Evolutionary conservation across 1,140 invertebrate genomes (phyloP).

Genomic region (Nephila pilipes): DNA sequence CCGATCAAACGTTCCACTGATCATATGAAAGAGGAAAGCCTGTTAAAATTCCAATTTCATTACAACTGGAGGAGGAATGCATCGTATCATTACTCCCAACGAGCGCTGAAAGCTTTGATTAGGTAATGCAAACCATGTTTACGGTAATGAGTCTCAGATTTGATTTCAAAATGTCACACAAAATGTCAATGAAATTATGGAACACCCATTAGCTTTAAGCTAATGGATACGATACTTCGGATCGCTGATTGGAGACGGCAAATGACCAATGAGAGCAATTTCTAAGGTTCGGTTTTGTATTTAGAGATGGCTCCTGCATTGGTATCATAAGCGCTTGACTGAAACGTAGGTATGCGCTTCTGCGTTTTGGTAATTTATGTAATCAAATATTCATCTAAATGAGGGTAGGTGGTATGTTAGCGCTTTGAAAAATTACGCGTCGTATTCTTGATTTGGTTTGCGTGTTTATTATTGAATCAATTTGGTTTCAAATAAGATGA

Average conservation of each 20-base stretch:
- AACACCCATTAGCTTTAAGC: constrained; percentile 47
- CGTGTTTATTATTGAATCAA: no score
- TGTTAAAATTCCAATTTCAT: constrained; percentile 47
- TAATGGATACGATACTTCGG: neutral
- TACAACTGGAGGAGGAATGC: constrained; percentile 23
- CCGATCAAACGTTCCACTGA: no score
- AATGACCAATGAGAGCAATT: constrained; percentile 37
- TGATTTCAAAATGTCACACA: constrained; percentile 56
- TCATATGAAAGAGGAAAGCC: neutral
- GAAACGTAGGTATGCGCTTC: neutral
- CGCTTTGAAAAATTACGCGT: no score
- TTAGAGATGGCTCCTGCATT: neutral
- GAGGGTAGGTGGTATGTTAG: no score
- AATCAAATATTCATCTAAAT: no score
- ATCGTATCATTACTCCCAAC: neutral
- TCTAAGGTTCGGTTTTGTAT: neutral
- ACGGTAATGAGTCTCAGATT: constrained; percentile 52
- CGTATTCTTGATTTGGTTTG: no score
- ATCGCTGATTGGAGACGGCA: neutral
- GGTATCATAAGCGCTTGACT: neutral
- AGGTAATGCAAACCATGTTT: constrained; percentile 48
- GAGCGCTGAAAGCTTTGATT: constrained; percentile 19
- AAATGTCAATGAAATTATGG: constrained; percentile 65
- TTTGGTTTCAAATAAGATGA: no score
- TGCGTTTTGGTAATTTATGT: neutral